Base-by-base conservation (phyloP, 1,140 invertebrate genomes). In the Cydia pomonella region DNA sequence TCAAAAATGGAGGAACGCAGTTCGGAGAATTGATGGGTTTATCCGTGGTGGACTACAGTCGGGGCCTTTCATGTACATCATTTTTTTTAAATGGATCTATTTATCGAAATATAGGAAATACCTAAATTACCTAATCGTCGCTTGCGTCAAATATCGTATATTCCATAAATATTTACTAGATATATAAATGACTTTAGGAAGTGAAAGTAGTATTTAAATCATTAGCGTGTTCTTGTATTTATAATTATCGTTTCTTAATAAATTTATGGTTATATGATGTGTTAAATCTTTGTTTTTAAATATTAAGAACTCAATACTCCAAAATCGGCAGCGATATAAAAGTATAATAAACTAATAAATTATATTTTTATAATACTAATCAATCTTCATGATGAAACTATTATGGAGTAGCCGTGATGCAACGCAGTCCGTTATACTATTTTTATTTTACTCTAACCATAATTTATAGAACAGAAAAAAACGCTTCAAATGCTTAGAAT, bases 21-120 rank as follows among this genome's bases (percentile, higher is more conserved):
- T 69, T 38, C 64, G 64, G 0, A 69, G 64, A 69, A 69, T 13
- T 69, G 64, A 69, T 33, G 64, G 64, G 64, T 69, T 69, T 69
- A 33, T 18, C 33, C 64, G 29, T 59, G 53, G 16, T n/a, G 18
- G 29, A 33, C 41, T 38, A 33, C 64, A 38, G n/a, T 29, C 64
- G 4, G 4, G 2, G 64, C 16, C 13, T 16, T 33, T 27, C 12
- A 10, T 53, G 25, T 21, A 5, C n/a, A 66, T 18, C 16, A 18
- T 7, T 18, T 59, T 18, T 50, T 50, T 18, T 50, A 18, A 3
- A 59, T 21, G 9, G 18, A 10, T 23, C n/a, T 21, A 23, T 59
- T 16, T 59, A 9, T 59, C 53, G 7, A 59, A 59, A 21, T 21
- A 59, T 59, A n/a, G n/a, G n/a, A n/a, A n/a, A n/a, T n/a, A n/a